Evolutionary conservation across 1,140 invertebrate genomes (phyloP), one percentile per base, ranked within the genome.

Genomic region (Lordiphosa stackelbergi): DNA sequence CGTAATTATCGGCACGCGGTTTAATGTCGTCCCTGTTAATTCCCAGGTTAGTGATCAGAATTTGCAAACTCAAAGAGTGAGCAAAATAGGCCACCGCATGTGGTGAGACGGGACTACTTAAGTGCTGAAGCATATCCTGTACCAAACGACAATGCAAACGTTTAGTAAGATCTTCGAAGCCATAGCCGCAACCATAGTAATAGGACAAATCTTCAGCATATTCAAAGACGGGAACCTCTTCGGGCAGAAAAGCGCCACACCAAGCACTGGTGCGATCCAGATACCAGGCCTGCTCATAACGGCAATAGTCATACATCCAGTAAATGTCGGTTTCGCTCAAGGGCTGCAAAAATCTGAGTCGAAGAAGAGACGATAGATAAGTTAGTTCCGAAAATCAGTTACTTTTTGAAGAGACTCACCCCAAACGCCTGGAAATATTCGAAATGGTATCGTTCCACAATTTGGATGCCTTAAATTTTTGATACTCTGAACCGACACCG

Each of bases 131-230:
- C 88, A 97, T 90, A 66, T 97, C 93, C 71, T 92, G 91, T 0
- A 95, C 86, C 2, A 92, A 88, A 0, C 92, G 90, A 87, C 95
- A 97, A 40, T 93, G 94, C n/a, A 96, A 88, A 53, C 91, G 90
- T 36, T 87, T 85, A 57, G 93, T 92, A n/a, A n/a, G n/a, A 38
- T 91, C 88, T 6, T 90, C 86, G 46, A 92, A 91, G 1, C 94
- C 95, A 78, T 94, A 94, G 3, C 94, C 94, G 51, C 91, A 90
- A 53, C 91, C 91, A 86, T 95, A 95, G 75, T 94, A 96, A 63
- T 93, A 92, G 77, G 93, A 90, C 5, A 97, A 86, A 88, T 97
- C 95, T 84, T 95, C 92, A 1, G 90, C 88, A 75, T 96, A 97
- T 78, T 97, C 95, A 22, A 96, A 54, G 4, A 94, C 85, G 62